Percentiles rank a stretch among this genome's conserved stretches.
Evolutionary conservation across 2,113 vertebrate species (phyloP).

Genomic region (Channa maculata): DNA sequence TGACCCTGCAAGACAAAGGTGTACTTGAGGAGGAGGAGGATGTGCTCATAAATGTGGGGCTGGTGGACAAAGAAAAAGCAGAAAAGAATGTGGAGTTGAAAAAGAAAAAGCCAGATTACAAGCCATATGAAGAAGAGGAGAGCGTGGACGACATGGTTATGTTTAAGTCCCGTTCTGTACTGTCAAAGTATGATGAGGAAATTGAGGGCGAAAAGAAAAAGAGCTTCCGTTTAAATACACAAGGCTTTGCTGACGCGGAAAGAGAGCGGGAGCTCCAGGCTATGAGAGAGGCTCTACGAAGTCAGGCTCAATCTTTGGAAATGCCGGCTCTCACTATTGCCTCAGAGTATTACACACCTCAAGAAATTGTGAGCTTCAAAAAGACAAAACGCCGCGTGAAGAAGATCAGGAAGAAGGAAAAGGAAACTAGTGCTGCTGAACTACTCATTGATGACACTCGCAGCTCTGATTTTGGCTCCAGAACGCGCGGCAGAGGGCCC

Average conservation of each 20-base stretch:
- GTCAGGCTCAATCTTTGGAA: constrained; percentile 88
- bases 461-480: constrained; percentile 88
- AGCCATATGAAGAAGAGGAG: constrained; percentile 90
- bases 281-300: constrained; percentile 85
- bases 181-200: constrained; percentile 93
- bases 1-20: constrained; percentile 93
- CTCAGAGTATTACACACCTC: constrained; percentile 88
- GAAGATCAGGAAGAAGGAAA: constrained; percentile 91
- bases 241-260: constrained; percentile 85
- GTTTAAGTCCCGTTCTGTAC: constrained; percentile 82
- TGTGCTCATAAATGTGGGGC: constrained; percentile 88
- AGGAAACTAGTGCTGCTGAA: constrained; percentile 66
- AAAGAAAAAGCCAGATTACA: constrained; percentile 91
- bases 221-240: constrained; percentile 85
- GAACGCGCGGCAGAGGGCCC: constrained; percentile 85
- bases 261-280: constrained; percentile 88
- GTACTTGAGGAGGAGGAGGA: constrained; percentile 89
- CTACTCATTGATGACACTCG: constrained; percentile 79
- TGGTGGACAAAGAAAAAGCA: constrained; percentile 90
- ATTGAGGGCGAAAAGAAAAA: constrained; percentile 91
- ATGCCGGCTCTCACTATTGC: constrained; percentile 82
- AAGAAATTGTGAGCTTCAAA: constrained; percentile 92
- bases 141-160: constrained; percentile 88
- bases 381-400: constrained; percentile 89
- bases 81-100: constrained; percentile 91